Base-by-base conservation (phyloP, 2,797 vertebrate species). In the Simalia tracyae region DNA sequence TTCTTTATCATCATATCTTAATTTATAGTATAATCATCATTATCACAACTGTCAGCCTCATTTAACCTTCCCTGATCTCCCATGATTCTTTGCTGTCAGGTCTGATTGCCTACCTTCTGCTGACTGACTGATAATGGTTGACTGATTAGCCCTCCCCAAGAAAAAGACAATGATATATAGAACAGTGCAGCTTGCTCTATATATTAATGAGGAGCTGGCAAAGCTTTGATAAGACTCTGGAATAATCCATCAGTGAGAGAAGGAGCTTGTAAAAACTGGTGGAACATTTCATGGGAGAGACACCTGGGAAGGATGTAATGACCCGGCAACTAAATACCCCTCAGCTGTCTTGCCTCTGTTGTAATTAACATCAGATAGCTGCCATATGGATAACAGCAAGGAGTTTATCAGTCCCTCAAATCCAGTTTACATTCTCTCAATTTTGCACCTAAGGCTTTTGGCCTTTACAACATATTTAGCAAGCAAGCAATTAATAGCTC, bases 1-100 rank as follows among this genome's bases (percentile, higher is more conserved):
- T 97, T 97, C 98, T 98, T 98, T 98, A 96, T 97, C 98, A 97
- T 98, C 98, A 97, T 97, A 99, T 99, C 98, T 98, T 99, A 99
- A 99, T 99, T 98, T 98, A 99, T 98, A 98, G 98, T 97, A 98
- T 98, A 98, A 98, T 98, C 98, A 97, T 98, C 98, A 98, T 98
- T 98, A 98, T 98, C 98, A 97, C 98, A 97, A 98, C 98, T 98
- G 98, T 99, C 98, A 98, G 98, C 97, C 97, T 98, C 98, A 98
- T 98, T 98, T 98, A 98, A 98, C 97, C 98, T 97, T 97, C 95
- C 96, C 98, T 98, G 97, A 97, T 98, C 98, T 98, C 98, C 98
- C 97, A 98, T 98, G 98, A 98, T 98, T 98, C 98, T 98, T 96
- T 96, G 97, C 98, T 97, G 98, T 98, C 98, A 97, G 97, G 96